Evolutionary conservation across 2,797 vertebrate genomes (phyloP).

Genomic region (Coregonus ussuriensis): DNA sequence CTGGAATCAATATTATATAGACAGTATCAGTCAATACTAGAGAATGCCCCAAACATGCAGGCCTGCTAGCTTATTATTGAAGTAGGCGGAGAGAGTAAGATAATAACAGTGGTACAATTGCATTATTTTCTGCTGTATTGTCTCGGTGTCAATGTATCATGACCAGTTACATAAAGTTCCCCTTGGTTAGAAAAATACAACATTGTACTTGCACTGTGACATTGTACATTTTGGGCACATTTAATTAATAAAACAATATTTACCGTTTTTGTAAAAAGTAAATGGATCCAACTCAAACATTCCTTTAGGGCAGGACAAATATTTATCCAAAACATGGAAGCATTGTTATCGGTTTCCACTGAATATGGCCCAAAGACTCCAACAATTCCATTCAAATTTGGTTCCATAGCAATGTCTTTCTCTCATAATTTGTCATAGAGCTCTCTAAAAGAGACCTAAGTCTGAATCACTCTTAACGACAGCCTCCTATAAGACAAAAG

Average conservation of each 20-base stretch:
- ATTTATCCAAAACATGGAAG: neutral
- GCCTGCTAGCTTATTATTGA: neutral
- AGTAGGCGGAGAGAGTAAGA: neutral
- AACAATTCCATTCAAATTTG: neutral
- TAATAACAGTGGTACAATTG: neutral
- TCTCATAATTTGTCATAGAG: constrained; percentile 1
- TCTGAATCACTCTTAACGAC: neutral
- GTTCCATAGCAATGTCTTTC: constrained; percentile 13
- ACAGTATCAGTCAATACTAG: too few species aligned
- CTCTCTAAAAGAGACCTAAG: neutral
- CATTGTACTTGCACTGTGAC: neutral
- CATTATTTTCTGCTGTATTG: neutral
- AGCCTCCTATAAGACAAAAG: neutral
- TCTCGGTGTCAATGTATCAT: neutral
- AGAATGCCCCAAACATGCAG: too few species aligned
- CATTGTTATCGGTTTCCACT: neutral
- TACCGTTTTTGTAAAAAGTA: neutral
- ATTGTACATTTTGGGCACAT: neutral
- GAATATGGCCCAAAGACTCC: neutral
- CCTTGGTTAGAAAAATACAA: neutral
- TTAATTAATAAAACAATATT: neutral
- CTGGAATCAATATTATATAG: neutral
- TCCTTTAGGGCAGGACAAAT: neutral
- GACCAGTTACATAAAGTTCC: neutral
- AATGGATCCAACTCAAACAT: neutral